phyloP scores from a whole-genome alignment of 2,888 invertebrate species.

The Andrena chrysosceles region DNA sequence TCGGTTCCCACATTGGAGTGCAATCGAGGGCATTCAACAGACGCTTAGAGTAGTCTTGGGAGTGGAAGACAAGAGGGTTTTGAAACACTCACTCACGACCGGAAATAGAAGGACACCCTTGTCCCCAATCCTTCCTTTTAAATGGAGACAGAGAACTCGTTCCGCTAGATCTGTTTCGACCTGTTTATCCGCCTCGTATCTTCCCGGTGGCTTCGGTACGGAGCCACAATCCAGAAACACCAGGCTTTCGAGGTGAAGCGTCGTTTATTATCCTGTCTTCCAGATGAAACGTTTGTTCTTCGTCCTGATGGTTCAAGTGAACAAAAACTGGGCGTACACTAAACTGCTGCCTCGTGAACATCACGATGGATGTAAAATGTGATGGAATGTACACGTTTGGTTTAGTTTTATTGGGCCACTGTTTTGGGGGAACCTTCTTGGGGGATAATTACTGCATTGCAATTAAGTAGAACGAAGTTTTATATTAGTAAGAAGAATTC shows the following conservation, averaged over 20 bases:
- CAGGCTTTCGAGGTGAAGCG: neutral
- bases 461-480: no score
- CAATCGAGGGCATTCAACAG: constrained; percentile 29
- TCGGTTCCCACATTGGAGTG: constrained; percentile 1
- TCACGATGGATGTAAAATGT: no score
- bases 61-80: constrained; percentile 53
- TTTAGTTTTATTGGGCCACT: no score
- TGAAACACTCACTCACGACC: constrained; percentile 19
- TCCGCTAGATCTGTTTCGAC: constrained; percentile 40
- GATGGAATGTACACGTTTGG: no score
- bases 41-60: neutral
- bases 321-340: neutral
- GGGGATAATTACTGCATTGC: no score
- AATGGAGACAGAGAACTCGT: constrained; percentile 19
- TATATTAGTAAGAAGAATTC: no score
- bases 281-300: neutral
- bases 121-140: constrained; percentile 56
- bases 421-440: no score
- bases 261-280: constrained; percentile 39
- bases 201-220: no score
- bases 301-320: neutral
- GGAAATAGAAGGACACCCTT: constrained; percentile 51
- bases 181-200: constrained; percentile 34
- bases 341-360: neutral
- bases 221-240: neutral